These are phyloP conservation scores for Bungarus multicinctus DNA, from an alignment of 2,113 vertebrate species.

Conservation along the genomic window DNA sequence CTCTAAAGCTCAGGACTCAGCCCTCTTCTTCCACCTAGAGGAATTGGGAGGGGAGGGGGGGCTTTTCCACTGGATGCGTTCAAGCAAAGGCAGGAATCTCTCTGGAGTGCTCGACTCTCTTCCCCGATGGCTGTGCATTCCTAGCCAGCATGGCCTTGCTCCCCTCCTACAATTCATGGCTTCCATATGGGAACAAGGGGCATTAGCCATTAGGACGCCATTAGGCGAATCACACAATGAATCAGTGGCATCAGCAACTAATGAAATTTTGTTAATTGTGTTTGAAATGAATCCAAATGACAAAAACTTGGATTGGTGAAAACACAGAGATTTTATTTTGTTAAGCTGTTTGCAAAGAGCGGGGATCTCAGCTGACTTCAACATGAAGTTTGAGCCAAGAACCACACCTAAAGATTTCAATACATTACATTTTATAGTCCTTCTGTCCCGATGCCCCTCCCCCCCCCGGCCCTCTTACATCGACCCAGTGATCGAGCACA, in stretches of 20 bases:
- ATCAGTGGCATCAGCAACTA: not conserved
- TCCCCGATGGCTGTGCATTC: not conserved
- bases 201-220: not conserved
- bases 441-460: too few species aligned
- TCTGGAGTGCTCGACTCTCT: not conserved
- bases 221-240: not conserved
- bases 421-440: too few species aligned
- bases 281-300: too few species aligned
- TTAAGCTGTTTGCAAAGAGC: too few species aligned
- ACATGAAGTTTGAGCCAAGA: too few species aligned
- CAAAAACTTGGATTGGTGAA: too few species aligned
- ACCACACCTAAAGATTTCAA: too few species aligned
- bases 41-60: not conserved
- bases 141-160: not conserved
- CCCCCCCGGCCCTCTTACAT: too few species aligned
- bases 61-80: not conserved
- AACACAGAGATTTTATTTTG: too few species aligned
- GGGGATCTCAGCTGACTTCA: too few species aligned
- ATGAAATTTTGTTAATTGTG: too few species aligned
- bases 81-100: not conserved
- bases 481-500: too few species aligned
- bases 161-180: not conserved
- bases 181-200: not conserved
- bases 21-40: not conserved
- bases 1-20: not conserved